Base-by-base conservation (phyloP, 2,113 vertebrate genomes). In the Sylvietta virens region DNA sequence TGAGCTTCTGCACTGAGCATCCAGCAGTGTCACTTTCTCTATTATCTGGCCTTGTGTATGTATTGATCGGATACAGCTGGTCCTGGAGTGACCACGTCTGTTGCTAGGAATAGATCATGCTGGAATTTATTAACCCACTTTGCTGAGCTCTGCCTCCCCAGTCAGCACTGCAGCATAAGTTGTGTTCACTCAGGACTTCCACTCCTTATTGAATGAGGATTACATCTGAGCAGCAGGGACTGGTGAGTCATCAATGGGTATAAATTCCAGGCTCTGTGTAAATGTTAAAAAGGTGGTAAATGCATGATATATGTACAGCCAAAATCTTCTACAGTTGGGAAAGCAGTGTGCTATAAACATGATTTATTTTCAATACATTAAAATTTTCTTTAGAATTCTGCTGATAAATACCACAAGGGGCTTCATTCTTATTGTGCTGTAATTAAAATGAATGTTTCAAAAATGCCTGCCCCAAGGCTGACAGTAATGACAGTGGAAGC, bases 261-360 rank as follows among this genome's bases (percentile, higher is more conserved):
- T 86, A 95, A 93, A 95, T 95, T 82, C 62, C 72, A 71, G 58
- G 35, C 57, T 86, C 81, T 93, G 81, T 93, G 92, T 95, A 96
- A 90, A 90, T 78, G 92, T 90, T 96, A 73, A 96, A 80, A 94
- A 83, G 90, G 85, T 93, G 87, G 81, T 94, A 95, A 96, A 95
- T 71, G 64, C 24, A 24, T 73, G 79, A 96, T 90, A 91, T 93
- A 86, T 86, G 93, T 83, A 88, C 85, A 77, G 58, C 44, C 92
- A 65, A 94, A 90, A 6, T 92, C 79, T 90, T 93, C 50, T 88
- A 28, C 51, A 60, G 24, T 17, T 92, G 51, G 58, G 81, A 90
- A 88, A 95, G 85, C 47, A 70, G 50, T 73, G 37, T 66, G 67
- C 85, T 88, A 88, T 92, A 93, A 91, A 92, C 67, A 78, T 14